Conservation (phyloP, 2,113 vertebrate species). For the Pristiophorus japonicus region DNA sequence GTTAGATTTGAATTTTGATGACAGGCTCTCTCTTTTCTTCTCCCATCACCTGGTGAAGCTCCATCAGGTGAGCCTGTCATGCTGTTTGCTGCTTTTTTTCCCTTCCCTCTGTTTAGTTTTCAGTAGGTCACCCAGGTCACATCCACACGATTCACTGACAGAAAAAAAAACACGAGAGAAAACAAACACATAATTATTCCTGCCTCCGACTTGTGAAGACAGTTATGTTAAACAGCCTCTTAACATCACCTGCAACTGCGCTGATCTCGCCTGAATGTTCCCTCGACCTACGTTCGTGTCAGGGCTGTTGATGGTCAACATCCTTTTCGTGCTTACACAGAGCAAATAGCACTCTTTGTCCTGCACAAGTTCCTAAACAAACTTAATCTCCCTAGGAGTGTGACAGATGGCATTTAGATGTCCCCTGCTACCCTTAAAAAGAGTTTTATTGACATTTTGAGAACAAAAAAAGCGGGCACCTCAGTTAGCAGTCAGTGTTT, state of each 20-base stretch:
- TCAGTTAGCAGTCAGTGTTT: slow-evolving; percentile 72
- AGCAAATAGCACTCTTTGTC: slow-evolving; percentile 76
- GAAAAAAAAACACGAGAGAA: background rate
- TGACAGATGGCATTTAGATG: slow-evolving; percentile 81
- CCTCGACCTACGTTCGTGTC: slow-evolving; percentile 61
- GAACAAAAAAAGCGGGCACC: slow-evolving; percentile 72
- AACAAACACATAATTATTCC: slow-evolving; percentile 15
- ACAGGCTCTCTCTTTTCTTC: slow-evolving; percentile 53
- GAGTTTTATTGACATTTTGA: slow-evolving; percentile 79
- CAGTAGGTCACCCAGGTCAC: background rate
- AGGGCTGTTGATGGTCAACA: slow-evolving; percentile 61
- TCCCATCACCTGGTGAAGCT: slow-evolving; percentile 60
- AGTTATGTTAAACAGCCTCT: slow-evolving; percentile 56
- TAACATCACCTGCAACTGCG: slow-evolving; percentile 67
- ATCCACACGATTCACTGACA: background rate
- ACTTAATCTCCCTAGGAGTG: slow-evolving; percentile 80
- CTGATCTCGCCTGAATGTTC: slow-evolving; percentile 59
- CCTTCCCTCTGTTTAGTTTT: slow-evolving; percentile 40
- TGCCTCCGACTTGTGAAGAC: slow-evolving; percentile 43
- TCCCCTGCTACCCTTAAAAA: slow-evolving; percentile 80
- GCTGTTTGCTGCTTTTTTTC: slow-evolving; percentile 56
- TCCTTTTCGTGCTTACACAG: slow-evolving; percentile 62
- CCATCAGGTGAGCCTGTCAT: slow-evolving; percentile 66
- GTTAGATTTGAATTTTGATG: slow-evolving; percentile 62
- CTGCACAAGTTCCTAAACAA: slow-evolving; percentile 80